Percentiles rank a stretch among this genome's conserved stretches.
Conservation (phyloP, 2,888 invertebrate genomes). For the Macroteleia sp. region DNA sequence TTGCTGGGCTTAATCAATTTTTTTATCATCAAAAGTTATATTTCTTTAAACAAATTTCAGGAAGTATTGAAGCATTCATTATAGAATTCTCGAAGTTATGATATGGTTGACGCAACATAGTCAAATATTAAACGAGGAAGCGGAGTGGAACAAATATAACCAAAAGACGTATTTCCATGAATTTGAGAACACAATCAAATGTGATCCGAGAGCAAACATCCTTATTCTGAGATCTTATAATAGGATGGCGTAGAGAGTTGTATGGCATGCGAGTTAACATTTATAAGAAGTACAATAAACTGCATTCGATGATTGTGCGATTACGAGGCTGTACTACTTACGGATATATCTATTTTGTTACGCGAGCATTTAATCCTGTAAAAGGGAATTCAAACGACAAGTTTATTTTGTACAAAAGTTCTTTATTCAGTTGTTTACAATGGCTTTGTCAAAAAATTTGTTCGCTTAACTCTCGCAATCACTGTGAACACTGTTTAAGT, state of each 20-base stretch:
- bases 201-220: conserved; percentile 31
- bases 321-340: conserved; percentile 31
- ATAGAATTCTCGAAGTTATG: conserved; percentile 22
- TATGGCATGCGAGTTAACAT: background rate
- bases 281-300: conserved; percentile 14
- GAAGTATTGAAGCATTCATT: conserved; percentile 36
- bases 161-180: conserved; percentile 46
- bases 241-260: background rate
- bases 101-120: conserved; percentile 29
- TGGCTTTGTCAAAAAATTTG: background rate
- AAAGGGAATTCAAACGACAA: conserved; percentile 22
- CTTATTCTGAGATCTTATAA: conserved; percentile 18
- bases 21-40: conserved; percentile 10
- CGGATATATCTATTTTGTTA: conserved; percentile 5
- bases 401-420: background rate
- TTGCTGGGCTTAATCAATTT: conserved; percentile 9
- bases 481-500: conserved; percentile 23
- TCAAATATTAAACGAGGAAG: conserved; percentile 50
- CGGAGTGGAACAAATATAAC: conserved; percentile 42
- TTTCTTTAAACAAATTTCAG: conserved; percentile 9
- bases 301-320: conserved; percentile 8
- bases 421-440: conserved; percentile 23
- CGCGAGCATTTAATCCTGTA: conserved; percentile 5
- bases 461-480: background rate
- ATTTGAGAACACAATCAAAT: conserved; percentile 42